Evolutionary conservation across 2,888 invertebrate genomes (phyloP).

Genomic region (Pediacus dermestoides): DNA sequence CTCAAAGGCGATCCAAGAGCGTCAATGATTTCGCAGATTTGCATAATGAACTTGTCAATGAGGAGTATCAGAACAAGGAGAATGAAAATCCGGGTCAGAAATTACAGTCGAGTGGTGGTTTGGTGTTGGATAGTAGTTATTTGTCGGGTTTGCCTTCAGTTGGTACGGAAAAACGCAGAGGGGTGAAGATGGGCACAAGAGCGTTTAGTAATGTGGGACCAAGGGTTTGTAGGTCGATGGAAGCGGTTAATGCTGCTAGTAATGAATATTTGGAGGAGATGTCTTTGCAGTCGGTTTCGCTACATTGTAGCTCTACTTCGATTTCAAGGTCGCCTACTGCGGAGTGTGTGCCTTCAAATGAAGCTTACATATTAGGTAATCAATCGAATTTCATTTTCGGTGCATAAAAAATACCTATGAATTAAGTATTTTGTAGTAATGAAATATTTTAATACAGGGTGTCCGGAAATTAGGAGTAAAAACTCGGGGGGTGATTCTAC

Average conservation of each 20-base stretch:
- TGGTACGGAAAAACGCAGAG: slow-evolving; percentile 51
- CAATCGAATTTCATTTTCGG: slow-evolving; percentile 16
- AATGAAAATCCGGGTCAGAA: slow-evolving; percentile 65
- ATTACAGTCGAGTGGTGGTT: slow-evolving; percentile 27
- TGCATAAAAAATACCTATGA: too few species aligned
- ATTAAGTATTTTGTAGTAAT: too few species aligned
- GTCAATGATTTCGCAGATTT: slow-evolving; percentile 51
- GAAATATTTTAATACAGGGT: too few species aligned
- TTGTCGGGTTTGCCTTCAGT: slow-evolving; percentile 37
- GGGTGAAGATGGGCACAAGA: slow-evolving; percentile 75
- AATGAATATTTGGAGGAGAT: slow-evolving; percentile 44
- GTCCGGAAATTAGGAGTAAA: too few species aligned
- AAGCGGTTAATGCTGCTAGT: slow-evolving; percentile 41
- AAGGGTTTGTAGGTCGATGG: slow-evolving; percentile 46
- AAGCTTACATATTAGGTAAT: slow-evolving; percentile 57
- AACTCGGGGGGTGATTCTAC: too few species aligned
- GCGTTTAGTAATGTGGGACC: slow-evolving; percentile 52
- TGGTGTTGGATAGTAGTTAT: slow-evolving; percentile 42
- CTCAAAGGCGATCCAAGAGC: slow-evolving; percentile 52
- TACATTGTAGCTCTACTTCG: slow-evolving; percentile 45
- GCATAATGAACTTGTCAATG: slow-evolving; percentile 48
- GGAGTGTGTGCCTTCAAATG: slow-evolving; percentile 48
- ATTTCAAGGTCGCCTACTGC: slow-evolving; percentile 37
- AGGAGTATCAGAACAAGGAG: slow-evolving; percentile 65
- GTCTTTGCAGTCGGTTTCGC: slow-evolving; percentile 45